Conservation (phyloP, 2,113 vertebrate species). For the Gulo gulo region DNA sequence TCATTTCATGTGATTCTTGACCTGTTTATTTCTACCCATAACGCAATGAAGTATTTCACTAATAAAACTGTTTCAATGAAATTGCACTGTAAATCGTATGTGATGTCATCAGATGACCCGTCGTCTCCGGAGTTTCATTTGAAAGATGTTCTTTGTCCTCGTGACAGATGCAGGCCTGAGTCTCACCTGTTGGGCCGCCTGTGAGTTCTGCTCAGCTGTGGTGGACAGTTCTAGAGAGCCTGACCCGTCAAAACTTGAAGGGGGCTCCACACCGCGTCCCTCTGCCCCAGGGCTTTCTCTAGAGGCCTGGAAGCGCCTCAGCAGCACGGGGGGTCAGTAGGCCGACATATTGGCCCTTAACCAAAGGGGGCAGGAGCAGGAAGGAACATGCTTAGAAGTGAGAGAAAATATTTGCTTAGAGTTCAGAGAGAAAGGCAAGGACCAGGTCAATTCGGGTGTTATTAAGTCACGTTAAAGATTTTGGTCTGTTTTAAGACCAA, state of each 20-base stretch:
- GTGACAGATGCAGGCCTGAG: background rate
- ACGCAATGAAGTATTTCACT: conserved; percentile 64
- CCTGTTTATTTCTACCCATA: conserved; percentile 55
- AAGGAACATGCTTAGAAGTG: background rate
- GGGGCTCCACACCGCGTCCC: background rate
- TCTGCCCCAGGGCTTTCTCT: background rate
- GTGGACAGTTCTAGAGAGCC: background rate
- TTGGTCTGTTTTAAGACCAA: background rate
- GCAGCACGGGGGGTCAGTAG: background rate
- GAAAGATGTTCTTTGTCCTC: background rate
- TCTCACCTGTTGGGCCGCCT: background rate
- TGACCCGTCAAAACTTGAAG: background rate
- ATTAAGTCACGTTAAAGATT: background rate
- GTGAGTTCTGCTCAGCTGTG: background rate
- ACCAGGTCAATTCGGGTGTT: background rate
- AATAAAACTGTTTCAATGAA: conserved; percentile 72
- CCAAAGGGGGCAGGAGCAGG: background rate
- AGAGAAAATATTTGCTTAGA: background rate
- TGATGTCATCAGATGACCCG: background rate
- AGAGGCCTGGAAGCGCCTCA: background rate
- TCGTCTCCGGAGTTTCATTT: background rate
- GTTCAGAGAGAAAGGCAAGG: background rate
- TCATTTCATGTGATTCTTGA: conserved; percentile 48
- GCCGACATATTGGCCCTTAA: background rate
- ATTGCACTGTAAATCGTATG: background rate